Base-by-base conservation (phyloP, 2,888 invertebrate species). In the Autographa pulchrina region DNA sequence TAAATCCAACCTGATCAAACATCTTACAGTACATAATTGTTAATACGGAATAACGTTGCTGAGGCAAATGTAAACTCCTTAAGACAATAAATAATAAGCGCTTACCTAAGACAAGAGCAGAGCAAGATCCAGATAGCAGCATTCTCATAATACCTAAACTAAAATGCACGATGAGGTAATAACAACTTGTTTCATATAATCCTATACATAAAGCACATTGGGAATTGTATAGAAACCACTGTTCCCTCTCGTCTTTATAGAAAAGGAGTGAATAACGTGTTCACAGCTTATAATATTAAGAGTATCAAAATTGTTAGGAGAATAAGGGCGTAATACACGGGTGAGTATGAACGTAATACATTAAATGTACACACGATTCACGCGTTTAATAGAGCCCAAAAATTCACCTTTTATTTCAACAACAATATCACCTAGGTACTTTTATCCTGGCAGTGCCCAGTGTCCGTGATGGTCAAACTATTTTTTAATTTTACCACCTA, bases 221-320 rank as follows among this genome's bases (percentile, higher is more conserved):
- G 48, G 8, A 48, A 48, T 48, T 48, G 48, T 56, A 20, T 18
- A 11, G 54, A 20, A 25, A 56, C 20, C 54, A 25, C 54, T 20
- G 13, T 56, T 56, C 54, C 25, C 13, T 13, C 25, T 56, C 20
- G 54, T 18, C 18, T 56, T 56, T 25, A 56, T 13, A 13, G 54
- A 56, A 56, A 56, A 56, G 54, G 20, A 18, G 11, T 20, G 20
- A 54, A 54, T n/a, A n/a, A n/a, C 54, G 25, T 6, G 25, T 56
- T 56, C 25, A 13, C 54, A 56, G 54, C 16, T 35, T 3, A 32
- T 13, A 38, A 25, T 69, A 61, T 59, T 31, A 41, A 0, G 62
- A 74, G 20, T 0, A 70, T 56, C 74, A 77, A 77, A 43, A 78
- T 18, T 8, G n/a, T 77, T 60, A 2, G 18, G 25, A 48, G 25